Evolutionary conservation across 2,797 vertebrate species (phyloP).

Genomic region (Acipenser ruthenus): DNA sequence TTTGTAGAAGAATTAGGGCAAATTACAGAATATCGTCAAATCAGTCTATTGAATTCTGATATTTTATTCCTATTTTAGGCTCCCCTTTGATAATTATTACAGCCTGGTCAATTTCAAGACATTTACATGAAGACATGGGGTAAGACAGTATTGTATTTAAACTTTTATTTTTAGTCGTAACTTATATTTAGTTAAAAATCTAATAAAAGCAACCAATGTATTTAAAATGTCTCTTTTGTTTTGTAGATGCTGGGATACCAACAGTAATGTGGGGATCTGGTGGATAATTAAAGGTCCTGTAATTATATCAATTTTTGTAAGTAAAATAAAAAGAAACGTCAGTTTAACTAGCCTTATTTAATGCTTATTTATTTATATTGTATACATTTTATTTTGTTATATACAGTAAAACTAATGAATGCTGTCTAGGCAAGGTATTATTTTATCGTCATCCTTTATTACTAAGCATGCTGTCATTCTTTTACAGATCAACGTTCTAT

Average conservation of each 20-base stretch:
- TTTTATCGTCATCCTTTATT: conserved; percentile 14
- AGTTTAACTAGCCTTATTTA: background rate
- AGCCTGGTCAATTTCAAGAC: conserved; percentile 73
- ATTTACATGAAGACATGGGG: conserved; percentile 77
- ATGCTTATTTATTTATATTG: background rate
- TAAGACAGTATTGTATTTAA: conserved; percentile 41
- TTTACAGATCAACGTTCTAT: conserved; percentile 77
- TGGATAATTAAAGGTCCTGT: conserved; percentile 88
- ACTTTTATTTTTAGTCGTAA: background rate
- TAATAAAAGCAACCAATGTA: background rate
- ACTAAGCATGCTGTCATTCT: conserved; percentile 7
- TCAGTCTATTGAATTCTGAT: conserved; percentile 1
- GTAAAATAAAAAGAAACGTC: conserved; percentile 19
- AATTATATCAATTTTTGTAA: conserved; percentile 78
- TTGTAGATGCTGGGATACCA: conserved; percentile 86
- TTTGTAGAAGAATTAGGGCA: background rate
- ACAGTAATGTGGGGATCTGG: conserved; percentile 68
- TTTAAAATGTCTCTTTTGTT: conserved; percentile 19
- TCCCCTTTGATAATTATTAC: conserved; percentile 64
- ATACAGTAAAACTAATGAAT: background rate
- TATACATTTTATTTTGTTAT: background rate
- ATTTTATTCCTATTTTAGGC: conserved; percentile 47
- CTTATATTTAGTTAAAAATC: background rate
- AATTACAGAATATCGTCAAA: background rate
- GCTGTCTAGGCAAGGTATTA: background rate